Evolutionary conservation across 2,888 invertebrate species (phyloP).

Genomic region (Heliconius aoede): DNA sequence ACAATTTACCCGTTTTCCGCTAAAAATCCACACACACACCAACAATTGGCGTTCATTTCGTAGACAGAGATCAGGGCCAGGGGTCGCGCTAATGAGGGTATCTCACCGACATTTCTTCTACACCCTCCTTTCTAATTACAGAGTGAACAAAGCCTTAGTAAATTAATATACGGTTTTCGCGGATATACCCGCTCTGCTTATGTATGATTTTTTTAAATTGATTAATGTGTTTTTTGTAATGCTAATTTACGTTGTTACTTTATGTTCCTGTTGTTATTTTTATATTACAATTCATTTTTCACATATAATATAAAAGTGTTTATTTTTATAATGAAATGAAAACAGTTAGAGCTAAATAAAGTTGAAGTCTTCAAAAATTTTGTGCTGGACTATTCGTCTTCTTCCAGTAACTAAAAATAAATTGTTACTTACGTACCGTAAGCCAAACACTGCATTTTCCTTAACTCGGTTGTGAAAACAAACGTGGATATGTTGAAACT

Average conservation of each 20-base stretch:
- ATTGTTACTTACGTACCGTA: neutral
- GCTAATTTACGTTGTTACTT: neutral
- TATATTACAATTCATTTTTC: no score
- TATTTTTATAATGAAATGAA: no score
- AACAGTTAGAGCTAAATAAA: no score
- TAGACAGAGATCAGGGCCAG: constrained; percentile 35
- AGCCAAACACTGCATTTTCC: neutral
- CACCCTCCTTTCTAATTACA: constrained; percentile 56
- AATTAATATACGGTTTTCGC: constrained; percentile 49
- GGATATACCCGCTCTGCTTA: constrained; percentile 13
- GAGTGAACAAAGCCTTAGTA: constrained; percentile 54
- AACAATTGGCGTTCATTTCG: constrained; percentile 37
- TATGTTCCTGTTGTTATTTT: no score
- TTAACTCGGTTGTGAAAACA: neutral
- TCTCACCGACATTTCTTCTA: constrained; percentile 53
- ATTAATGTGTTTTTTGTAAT: constrained; percentile 1
- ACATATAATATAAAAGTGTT: no score
- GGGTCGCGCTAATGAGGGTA: constrained; percentile 56
- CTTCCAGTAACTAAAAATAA: no score
- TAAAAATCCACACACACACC: constrained; percentile 32
- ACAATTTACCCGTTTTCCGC: constrained; percentile 15
- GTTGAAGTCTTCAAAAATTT: no score
- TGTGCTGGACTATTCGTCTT: no score
- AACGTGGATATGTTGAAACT: neutral
- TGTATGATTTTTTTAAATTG: constrained; percentile 22